Evolutionary conservation across 2,888 invertebrate species (phyloP), one percentile per base, ranked within the genome.

Genomic region (Lottia scabra): DNA sequence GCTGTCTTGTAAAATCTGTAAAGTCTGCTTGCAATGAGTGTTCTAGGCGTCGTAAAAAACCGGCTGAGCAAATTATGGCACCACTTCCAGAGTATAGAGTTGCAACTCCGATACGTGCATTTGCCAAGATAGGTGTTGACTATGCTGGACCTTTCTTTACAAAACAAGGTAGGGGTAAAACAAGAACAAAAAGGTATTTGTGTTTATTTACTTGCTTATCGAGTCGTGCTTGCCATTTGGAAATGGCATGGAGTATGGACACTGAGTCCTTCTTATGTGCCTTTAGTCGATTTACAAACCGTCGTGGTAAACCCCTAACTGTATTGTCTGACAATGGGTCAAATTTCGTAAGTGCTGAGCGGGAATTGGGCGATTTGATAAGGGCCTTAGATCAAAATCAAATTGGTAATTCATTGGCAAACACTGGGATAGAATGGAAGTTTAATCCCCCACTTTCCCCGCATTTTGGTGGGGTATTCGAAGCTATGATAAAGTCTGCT

Each of bases 391-490:
- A 77, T n/a, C 44, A 67, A 44, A 46, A 70, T 2, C 68, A 71
- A 62, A 70, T 77, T 13, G 38, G 56, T n/a, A 27, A 68, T 16
- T 66, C 30, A 1, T 56, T 65, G 13, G 67, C 77, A 23, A 72
- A 64, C 43, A 27, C 48, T 16, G 70, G 71, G 13, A 67, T 76
- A 15, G 23, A 67, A 45, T 77, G 75, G 75, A 30, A 70, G 15
- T 79, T 81, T 44, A 77, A 76, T 69, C 80, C 76, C 5, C 78
- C 81, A 63, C 2, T 70, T 0, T 76, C 78, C 2, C 80, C 79
- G 56, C 76, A 81, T 64, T 77, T 74, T 26, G 75, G 77, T 67
- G 79, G 78, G 12, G 72, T 76, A 13, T 76, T 77, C 66, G 77
- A 80, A 64, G 48, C 67, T 1, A 75, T 79, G 73, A 71, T 82